Percentiles rank a stretch among this genome's conserved stretches.
phyloP scores from a whole-genome alignment of 2,113 vertebrate genomes.

The Myrmophylax atrothorax region DNA sequence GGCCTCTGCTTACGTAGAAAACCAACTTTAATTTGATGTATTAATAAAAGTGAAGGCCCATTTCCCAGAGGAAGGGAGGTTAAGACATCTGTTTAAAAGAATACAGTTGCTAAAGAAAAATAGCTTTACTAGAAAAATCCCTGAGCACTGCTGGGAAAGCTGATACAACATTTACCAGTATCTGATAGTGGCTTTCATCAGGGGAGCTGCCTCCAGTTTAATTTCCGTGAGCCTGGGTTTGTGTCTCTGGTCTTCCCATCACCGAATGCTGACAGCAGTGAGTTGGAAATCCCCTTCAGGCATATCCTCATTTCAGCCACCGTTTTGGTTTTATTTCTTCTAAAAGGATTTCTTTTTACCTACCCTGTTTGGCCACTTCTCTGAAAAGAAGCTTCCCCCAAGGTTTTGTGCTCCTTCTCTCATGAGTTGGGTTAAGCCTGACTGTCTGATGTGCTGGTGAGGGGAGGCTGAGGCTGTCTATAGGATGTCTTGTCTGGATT shows the following conservation, averaged over 20 bases:
- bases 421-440: fast-evolving
- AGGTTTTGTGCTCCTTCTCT: not conserved
- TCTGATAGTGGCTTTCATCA: not conserved
- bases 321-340: fast-evolving
- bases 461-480: not conserved
- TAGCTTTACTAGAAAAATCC: conserved; percentile 30
- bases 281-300: not conserved
- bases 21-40: conserved; percentile 29
- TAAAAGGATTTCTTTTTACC: not conserved
- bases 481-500: not conserved
- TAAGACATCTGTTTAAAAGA: conserved; percentile 44
- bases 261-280: not conserved
- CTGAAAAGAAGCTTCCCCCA: not conserved
- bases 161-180: not conserved
- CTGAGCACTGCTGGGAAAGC: conserved; percentile 34
- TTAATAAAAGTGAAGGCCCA: not conserved
- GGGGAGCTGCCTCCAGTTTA: not conserved
- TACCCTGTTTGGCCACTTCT: not conserved
- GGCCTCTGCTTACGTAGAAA: not conserved
- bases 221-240: not conserved
- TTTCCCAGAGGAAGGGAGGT: conserved; percentile 50
- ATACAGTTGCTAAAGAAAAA: conserved; percentile 29
- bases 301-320: not conserved
- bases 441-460: fast-evolving
- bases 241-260: not conserved